These are phyloP conservation scores for Corvus hawaiiensis DNA, from an alignment of 2,113 vertebrate species.

Conservation along the genomic window DNA sequence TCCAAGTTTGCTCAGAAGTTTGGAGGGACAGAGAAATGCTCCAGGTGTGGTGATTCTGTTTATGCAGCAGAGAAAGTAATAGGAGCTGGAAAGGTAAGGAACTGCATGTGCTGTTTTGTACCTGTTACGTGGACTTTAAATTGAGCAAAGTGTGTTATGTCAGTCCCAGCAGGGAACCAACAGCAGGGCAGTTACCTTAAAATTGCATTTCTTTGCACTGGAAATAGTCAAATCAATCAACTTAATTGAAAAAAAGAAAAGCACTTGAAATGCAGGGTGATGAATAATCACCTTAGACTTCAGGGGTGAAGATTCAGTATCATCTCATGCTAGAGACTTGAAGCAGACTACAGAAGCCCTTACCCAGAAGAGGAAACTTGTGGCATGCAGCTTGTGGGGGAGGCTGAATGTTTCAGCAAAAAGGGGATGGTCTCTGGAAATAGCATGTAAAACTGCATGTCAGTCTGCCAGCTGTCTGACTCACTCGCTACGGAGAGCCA, in stretches of 20 bases:
- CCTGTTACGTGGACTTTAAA: accelerated
- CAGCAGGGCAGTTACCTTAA: neutral
- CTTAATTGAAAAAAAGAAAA: neutral
- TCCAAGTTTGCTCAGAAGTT: slow-evolving; percentile 96
- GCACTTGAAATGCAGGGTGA: neutral
- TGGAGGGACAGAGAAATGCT: slow-evolving; percentile 88
- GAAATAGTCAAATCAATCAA: neutral
- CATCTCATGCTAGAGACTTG: accelerated
- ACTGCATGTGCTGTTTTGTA: neutral
- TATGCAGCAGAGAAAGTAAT: slow-evolving; percentile 94
- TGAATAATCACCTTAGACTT: neutral
- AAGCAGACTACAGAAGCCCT: neutral
- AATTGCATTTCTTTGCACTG: neutral
- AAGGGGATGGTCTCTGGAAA: neutral
- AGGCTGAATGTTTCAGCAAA: neutral
- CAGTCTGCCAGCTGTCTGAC: neutral
- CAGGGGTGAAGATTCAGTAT: neutral
- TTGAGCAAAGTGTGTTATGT: neutral
- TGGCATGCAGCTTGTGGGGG: neutral
- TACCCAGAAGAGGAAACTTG: neutral
- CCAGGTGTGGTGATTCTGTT: slow-evolving; percentile 87
- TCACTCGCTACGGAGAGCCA: accelerated
- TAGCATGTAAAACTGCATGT: neutral
- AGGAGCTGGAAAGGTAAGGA: slow-evolving; percentile 90
- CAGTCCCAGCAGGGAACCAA: neutral